Evolutionary conservation across 2,797 vertebrate species (phyloP).

Genomic region (Garrulus glandarius): DNA sequence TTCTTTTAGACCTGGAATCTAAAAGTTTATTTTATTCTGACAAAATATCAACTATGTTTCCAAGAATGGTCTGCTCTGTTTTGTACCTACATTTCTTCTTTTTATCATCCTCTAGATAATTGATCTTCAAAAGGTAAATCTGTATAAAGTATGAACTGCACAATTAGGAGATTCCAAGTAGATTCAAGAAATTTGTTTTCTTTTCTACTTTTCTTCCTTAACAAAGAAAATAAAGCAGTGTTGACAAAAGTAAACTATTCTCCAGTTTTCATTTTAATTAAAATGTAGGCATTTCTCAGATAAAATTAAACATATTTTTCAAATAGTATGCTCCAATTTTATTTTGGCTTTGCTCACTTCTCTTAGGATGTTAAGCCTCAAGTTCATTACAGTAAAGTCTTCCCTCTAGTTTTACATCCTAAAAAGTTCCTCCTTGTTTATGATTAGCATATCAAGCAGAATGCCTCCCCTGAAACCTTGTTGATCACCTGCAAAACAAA

Average conservation of each 20-base stretch:
- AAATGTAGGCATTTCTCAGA: background rate
- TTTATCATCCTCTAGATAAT: background rate
- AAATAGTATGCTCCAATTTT: background rate
- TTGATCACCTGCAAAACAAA: background rate
- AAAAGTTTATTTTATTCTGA: background rate
- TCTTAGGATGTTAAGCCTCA: background rate
- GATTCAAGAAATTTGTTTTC: background rate
- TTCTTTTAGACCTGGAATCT: background rate
- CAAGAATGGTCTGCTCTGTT: background rate
- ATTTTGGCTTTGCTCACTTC: background rate
- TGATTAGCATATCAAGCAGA: background rate
- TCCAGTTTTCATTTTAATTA: background rate
- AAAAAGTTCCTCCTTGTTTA: background rate
- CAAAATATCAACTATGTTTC: background rate
- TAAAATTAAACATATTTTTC: background rate
- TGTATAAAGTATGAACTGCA: background rate
- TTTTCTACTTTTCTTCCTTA: background rate
- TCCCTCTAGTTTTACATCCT: background rate
- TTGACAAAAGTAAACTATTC: background rate
- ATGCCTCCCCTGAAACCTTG: background rate
- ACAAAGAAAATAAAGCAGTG: background rate
- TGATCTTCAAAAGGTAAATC: background rate
- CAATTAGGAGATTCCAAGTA: background rate
- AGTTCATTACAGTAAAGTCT: background rate
- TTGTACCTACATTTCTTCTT: background rate